phyloP scores from a whole-genome alignment of 2,888 invertebrate genomes.

The Scelioninae gen. 2 region DNA sequence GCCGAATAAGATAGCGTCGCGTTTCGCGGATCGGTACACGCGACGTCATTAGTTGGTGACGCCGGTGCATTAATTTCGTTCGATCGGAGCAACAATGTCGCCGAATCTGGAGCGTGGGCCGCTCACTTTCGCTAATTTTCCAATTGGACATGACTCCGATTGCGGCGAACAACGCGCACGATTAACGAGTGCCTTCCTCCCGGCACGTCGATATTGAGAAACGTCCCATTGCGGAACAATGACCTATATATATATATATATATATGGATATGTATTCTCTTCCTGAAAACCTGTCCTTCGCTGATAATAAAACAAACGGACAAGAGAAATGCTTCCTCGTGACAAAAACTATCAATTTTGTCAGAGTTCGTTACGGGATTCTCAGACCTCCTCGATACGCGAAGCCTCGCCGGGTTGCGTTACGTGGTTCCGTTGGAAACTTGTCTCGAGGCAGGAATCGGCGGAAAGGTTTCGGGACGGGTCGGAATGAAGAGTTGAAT shows the following conservation, averaged over 20 bases:
- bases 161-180: not conserved
- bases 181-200: conserved; percentile 19
- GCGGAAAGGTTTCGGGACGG: too few relatives aligned
- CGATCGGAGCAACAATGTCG: conserved; percentile 40
- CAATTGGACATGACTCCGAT: too few relatives aligned
- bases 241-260: conserved; percentile 39
- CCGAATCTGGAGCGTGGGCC: conserved; percentile 27
- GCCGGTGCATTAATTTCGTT: conserved; percentile 34
- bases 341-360: conserved; percentile 26
- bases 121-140: conserved; percentile 48
- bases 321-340: conserved; percentile 29
- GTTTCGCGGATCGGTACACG: conserved; percentile 40
- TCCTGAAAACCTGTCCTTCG: conserved; percentile 29
- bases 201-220: conserved; percentile 30
- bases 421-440: not conserved
- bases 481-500: too few relatives aligned
- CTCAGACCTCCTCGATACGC: conserved; percentile 21
- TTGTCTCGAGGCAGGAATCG: too few relatives aligned
- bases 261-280: too few relatives aligned
- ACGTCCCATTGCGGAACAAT: conserved; percentile 34
- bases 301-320: conserved; percentile 20
- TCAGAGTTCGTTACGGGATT: conserved; percentile 6
- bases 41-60: conserved; percentile 38
- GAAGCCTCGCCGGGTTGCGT: conserved; percentile 3
- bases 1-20: conserved; percentile 33